Evolutionary conservation across 1,140 invertebrate species (phyloP).

Genomic region (Drosophila tristis): DNA sequence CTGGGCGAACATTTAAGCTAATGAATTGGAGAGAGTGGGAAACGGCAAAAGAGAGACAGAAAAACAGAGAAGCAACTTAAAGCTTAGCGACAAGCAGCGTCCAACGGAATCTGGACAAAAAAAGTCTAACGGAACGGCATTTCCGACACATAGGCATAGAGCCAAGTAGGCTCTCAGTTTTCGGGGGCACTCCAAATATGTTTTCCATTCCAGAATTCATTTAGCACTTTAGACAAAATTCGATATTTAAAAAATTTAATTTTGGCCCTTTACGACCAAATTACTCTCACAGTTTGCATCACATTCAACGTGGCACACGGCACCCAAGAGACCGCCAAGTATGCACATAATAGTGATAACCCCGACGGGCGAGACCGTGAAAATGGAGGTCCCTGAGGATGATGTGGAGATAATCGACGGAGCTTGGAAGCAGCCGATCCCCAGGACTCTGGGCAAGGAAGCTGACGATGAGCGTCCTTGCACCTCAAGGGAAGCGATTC

Average conservation of each 20-base stretch:
- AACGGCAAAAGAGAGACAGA: too few species aligned
- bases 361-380: conserved; percentile 44
- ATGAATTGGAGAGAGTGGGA: background rate
- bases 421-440: too few species aligned
- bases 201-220: background rate
- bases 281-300: conserved; percentile 33
- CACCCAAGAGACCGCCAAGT: background rate
- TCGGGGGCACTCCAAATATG: background rate
- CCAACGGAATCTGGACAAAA: too few species aligned
- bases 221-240: conserved; percentile 20
- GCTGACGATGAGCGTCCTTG: too few species aligned
- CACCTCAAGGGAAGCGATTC: too few species aligned
- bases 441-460: too few species aligned
- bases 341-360: conserved; percentile 60
- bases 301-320: conserved; percentile 7
- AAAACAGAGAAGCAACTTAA: conserved; percentile 18
- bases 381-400: conserved; percentile 2
- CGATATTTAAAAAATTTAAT: conserved; percentile 14
- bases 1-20: conserved; percentile 11
- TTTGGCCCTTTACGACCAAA: conserved; percentile 38
- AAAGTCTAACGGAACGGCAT: background rate
- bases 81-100: conserved; percentile 6
- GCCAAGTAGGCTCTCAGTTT: background rate
- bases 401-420: too few species aligned
- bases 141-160: background rate